Evolutionary conservation across 1,140 invertebrate genomes (phyloP).

Genomic region (Drosophila tsacasi): DNA sequence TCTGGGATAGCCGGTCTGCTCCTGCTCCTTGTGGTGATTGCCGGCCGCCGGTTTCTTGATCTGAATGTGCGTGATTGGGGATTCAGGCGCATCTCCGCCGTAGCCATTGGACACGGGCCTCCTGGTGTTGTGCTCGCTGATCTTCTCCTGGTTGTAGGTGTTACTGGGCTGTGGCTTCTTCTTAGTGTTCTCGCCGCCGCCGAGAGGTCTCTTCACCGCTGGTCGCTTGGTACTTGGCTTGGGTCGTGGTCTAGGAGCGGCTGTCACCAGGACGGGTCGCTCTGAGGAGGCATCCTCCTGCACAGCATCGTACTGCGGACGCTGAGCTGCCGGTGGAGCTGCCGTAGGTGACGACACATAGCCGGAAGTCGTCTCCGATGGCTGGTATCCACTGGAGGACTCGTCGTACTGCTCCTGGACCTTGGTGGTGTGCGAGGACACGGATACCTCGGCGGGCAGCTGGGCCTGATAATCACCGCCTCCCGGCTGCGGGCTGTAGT

Average conservation of each 20-base stretch:
- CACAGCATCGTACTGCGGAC: conserved; percentile 53
- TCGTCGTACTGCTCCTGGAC: conserved; percentile 65
- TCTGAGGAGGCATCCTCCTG: conserved; percentile 48
- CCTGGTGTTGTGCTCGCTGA: conserved; percentile 27
- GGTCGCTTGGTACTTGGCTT: conserved; percentile 60
- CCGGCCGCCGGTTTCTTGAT: conserved; percentile 52
- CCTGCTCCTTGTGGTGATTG: conserved; percentile 41
- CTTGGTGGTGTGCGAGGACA: conserved; percentile 80
- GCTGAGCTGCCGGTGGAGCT: conserved; percentile 32
- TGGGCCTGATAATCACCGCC: conserved; percentile 25
- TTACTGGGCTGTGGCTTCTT: conserved; percentile 33
- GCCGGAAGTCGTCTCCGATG: conserved; percentile 41
- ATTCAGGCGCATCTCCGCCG: conserved; percentile 34
- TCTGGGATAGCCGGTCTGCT: conserved; percentile 26
- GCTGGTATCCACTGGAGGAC: conserved; percentile 50
- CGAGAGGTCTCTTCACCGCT: conserved; percentile 35
- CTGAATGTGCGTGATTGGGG: conserved; percentile 57
- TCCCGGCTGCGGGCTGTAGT: conserved; percentile 53
- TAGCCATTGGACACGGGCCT: conserved; percentile 27
- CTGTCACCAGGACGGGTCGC: conserved; percentile 63
- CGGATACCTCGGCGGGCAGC: conserved; percentile 72
- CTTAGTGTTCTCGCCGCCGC: conserved; percentile 31
- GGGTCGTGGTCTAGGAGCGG: conserved; percentile 63
- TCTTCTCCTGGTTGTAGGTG: conserved; percentile 45
- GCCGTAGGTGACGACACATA: conserved; percentile 35